Evolutionary conservation across 2,113 vertebrate genomes (phyloP).

Genomic region (Cebus imitator): DNA sequence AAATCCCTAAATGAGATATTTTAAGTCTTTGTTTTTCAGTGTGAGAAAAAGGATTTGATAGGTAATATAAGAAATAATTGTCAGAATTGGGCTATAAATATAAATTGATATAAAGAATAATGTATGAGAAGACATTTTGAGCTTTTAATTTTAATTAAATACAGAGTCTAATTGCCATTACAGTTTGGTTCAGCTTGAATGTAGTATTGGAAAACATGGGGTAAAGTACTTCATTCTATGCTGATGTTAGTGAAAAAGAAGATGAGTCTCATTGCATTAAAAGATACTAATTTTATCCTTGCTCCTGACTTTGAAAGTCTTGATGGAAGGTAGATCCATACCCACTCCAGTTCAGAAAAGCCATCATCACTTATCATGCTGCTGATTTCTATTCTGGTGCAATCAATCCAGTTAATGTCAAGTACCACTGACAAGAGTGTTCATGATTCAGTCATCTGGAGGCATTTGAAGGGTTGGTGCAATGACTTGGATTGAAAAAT

Average conservation of each 20-base stretch:
- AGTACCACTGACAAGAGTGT: slow-evolving; percentile 48
- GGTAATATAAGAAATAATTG: background rate
- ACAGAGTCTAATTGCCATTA: background rate
- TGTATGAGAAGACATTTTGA: background rate
- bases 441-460: slow-evolving; percentile 62
- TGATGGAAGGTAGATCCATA: background rate
- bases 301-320: slow-evolving; percentile 34
- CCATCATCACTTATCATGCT: background rate
- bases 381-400: slow-evolving; percentile 51
- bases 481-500: slow-evolving; percentile 28
- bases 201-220: background rate
- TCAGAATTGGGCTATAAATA: background rate
- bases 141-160: background rate
- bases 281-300: background rate
- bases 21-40: slow-evolving; percentile 1
- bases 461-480: background rate
- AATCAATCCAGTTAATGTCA: slow-evolving; percentile 67
- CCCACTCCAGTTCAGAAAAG: background rate
- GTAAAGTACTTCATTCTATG: background rate
- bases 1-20: background rate
- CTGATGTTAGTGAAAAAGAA: background rate
- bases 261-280: background rate
- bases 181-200: background rate
- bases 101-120: slow-evolving; percentile 10
- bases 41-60: background rate